phyloP scores from a whole-genome alignment of 2,113 vertebrate species.

The Lophochroa leadbeateri region DNA sequence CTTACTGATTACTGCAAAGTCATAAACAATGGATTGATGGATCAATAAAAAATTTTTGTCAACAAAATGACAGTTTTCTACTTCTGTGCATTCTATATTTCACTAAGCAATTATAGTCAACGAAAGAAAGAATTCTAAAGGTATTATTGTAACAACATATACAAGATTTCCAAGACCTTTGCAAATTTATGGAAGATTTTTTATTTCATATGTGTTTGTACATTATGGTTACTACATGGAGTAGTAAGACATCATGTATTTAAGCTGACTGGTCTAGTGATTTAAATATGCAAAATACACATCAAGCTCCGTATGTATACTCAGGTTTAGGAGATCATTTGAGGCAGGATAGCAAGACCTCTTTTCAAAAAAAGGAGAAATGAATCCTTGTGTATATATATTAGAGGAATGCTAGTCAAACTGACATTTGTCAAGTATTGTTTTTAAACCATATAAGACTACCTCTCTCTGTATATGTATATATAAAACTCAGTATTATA shows the following conservation, averaged over 20 bases:
- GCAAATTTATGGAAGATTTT: neutral
- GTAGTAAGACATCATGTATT: neutral
- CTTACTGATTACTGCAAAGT: neutral
- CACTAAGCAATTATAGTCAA: neutral
- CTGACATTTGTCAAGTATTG: neutral
- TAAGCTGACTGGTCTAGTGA: neutral
- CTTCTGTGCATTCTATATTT: neutral
- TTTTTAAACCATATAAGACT: neutral
- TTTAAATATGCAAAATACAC: neutral
- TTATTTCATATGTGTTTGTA: neutral
- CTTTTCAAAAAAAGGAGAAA: neutral
- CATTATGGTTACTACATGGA: neutral
- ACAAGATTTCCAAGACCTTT: neutral
- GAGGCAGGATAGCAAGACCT: neutral
- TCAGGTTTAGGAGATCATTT: neutral
- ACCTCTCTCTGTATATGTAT: neutral
- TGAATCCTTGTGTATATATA: neutral
- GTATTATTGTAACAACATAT: neutral
- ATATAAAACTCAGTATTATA: too few species aligned
- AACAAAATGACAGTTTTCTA: neutral
- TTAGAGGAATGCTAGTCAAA: neutral
- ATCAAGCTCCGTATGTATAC: neutral
- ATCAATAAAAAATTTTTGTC: neutral
- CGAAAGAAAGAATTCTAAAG: neutral
- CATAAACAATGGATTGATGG: neutral